Conservation (phyloP, 2,888 invertebrate species). For the Mesodorylaimus sp. region DNA sequence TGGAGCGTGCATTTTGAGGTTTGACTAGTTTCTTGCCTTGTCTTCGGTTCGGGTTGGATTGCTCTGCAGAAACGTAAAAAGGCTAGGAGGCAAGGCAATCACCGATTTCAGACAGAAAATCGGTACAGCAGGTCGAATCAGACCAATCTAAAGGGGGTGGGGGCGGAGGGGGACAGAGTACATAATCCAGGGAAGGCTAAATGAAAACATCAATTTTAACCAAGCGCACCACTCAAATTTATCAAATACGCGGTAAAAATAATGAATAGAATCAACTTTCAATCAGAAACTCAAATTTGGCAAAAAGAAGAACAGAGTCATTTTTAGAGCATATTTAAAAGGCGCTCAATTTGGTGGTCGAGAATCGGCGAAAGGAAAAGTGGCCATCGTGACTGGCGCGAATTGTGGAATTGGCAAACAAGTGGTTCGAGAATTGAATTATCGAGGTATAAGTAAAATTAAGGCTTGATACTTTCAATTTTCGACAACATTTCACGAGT, state of each 20-base stretch:
- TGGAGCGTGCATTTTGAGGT: background rate
- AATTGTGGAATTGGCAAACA: conserved; percentile 64
- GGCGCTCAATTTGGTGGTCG: conserved; percentile 24
- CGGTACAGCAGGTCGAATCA: no score
- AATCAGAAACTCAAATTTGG: background rate
- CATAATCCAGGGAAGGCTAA: no score
- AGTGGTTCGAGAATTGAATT: conserved; percentile 19
- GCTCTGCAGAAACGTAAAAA: background rate
- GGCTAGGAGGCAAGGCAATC: background rate
- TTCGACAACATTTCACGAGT: no score
- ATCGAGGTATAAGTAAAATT: background rate
- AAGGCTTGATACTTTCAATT: no score
- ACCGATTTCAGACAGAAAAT: no score
- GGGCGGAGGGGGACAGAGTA: no score
- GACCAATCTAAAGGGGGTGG: no score
- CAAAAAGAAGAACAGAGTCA: background rate
- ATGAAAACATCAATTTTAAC: no score
- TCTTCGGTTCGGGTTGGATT: background rate
- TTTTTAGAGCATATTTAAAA: conserved; percentile 20
- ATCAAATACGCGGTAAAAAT: no score
- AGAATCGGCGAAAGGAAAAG: conserved; percentile 45
- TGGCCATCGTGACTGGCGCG: conserved; percentile 70
- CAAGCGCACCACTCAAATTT: no score
- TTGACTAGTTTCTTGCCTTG: background rate
- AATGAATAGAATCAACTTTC: background rate